These are phyloP conservation scores for Eueides isabella DNA, from an alignment of 1,140 invertebrate species.

Conservation along the genomic window DNA sequence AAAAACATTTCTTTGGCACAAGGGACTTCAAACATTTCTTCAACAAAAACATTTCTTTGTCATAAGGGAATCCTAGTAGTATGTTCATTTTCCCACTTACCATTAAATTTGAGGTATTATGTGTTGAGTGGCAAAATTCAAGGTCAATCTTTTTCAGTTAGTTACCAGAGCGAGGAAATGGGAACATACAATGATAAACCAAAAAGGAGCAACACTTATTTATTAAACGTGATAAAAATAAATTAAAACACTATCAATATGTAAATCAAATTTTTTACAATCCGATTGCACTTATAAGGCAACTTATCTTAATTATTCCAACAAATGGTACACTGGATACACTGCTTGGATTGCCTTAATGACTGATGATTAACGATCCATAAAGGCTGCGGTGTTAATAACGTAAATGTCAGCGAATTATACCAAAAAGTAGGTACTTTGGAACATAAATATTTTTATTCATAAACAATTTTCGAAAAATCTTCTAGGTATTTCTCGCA, in stretches of 20 bases:
- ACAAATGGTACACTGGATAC: conserved; percentile 40
- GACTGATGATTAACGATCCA: conserved; percentile 54
- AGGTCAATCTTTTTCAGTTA: no score
- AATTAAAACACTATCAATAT: neutral
- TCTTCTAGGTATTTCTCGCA: neutral
- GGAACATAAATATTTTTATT: neutral
- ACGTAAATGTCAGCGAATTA: conserved; percentile 38
- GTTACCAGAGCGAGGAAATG: no score
- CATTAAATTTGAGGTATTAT: no score
- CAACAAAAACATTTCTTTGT: no score
- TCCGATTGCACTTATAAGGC: conserved; percentile 29
- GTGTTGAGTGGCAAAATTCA: no score
- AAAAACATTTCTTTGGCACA: no score
- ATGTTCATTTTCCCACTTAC: no score
- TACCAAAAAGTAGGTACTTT: conserved; percentile 12
- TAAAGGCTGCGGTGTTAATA: conserved; percentile 46
- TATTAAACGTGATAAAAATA: neutral
- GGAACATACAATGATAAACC: no score
- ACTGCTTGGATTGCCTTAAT: conserved; percentile 46
- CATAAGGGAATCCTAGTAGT: no score
- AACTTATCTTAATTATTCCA: conserved; percentile 32
- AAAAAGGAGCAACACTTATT: neutral
- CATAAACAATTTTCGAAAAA: neutral
- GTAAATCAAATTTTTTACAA: conserved; percentile 22
- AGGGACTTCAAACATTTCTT: no score